Conservation (phyloP, 53 echinoderm and acorn worm species). For the Echinometra lucunter region DNA sequence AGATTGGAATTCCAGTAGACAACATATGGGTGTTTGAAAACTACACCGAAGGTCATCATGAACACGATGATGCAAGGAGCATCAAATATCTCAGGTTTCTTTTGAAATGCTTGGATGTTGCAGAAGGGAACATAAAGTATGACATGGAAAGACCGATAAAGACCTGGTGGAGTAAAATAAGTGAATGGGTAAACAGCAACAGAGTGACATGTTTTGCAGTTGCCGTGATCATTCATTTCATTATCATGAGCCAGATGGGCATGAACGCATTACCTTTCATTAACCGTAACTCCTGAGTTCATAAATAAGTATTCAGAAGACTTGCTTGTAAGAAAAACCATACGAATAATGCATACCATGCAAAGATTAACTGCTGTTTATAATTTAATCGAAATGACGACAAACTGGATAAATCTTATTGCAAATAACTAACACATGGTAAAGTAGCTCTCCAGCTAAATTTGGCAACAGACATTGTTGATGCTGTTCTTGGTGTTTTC, state of each 20-base stretch:
- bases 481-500: no score
- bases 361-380: no score
- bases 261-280: not conserved
- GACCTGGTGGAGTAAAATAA: not conserved
- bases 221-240: not conserved
- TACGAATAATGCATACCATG: no score
- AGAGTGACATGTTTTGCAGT: not conserved
- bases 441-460: no score
- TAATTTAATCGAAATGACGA: no score
- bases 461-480: no score
- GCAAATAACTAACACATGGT: no score
- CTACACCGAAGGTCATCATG: not conserved
- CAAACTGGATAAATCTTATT: no score
- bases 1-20: not conserved
- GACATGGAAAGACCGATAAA: not conserved
- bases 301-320: no score
- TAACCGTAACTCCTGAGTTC: not conserved
- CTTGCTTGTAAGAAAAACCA: no score
- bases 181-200: not conserved
- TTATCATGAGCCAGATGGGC: not conserved
- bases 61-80: not conserved
- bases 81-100: not conserved
- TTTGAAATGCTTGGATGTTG: not conserved
- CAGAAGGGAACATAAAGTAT: not conserved
- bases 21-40: not conserved